Evolutionary conservation across 92 coral and sea anemone genomes (phyloP), one percentile per base, ranked within the genome.

Genomic region (Zoanthus sansibaricus): DNA sequence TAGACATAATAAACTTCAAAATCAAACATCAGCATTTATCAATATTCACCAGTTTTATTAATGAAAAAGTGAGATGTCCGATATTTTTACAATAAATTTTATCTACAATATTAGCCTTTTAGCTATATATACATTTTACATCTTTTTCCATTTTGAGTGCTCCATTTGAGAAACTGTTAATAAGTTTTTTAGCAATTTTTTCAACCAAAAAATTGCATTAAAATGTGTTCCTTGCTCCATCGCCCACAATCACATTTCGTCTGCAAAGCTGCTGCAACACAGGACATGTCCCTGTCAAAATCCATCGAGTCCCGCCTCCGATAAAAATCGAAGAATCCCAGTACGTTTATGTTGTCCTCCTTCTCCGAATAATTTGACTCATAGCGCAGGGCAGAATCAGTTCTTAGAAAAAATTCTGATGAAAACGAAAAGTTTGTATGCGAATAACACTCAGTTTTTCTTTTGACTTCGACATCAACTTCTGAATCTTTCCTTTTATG

Each of bases 181-280:
- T 49, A 49, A 49, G 1, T 2, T 49, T 0, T 7, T 1, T 11
- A 49, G 12, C 55, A 7, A 49, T 49, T 49, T 49, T 32, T 79
- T 80, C 21, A 80, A 44, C 85, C 85, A 48, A 80, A 80, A 47
- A 80, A 80, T n/a, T 80, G 85, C 59, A 44, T 46, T 46, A 80
- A 47, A 64, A 80, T 80, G 49, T 80, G 32, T 46, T 80, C 85
- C 21, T 80, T 80, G 75, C 46, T 80, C 85, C 85, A 80, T n/a
- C 45, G 7, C 21, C 73, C 85, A 64, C 73, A 45, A 30, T 80
- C 45, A 64, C 44, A 64, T 64, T 66, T 80, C 59, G 42, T 12
- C 20, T 80, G 72, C 21, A 46, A 18, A 9, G 59, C 59, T 7
- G 52, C 30, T 20, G 59, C n/a, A 14, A 80, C 74, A 45, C 73